Evolutionary conservation across 2,888 invertebrate species (phyloP).

Genomic region (Metopia argyrocephala): DNA sequence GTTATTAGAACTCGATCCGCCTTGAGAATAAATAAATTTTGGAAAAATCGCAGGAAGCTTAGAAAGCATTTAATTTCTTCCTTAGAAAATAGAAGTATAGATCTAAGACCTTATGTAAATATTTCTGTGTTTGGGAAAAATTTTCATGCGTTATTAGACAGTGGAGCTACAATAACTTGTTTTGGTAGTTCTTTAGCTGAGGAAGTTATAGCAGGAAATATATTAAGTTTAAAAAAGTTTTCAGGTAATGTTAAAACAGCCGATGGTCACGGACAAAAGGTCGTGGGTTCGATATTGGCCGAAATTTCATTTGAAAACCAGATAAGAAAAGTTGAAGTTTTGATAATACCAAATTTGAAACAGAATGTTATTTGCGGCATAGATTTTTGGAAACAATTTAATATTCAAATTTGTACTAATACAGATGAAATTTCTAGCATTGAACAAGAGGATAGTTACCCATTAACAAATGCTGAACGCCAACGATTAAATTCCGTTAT

Average conservation of each 20-base stretch:
- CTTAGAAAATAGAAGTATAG: not conserved
- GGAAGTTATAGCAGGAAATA: not conserved
- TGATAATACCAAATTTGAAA: not conserved
- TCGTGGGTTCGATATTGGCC: not conserved
- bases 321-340: not conserved
- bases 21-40: not conserved
- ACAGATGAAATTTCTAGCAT: no score
- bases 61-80: not conserved
- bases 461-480: no score
- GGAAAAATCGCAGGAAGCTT: not conserved
- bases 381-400: constrained; percentile 10
- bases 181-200: not conserved
- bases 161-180: constrained; percentile 14
- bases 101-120: not conserved
- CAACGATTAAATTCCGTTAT: no score
- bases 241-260: constrained; percentile 4
- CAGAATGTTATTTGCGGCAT: constrained; percentile 15
- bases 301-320: not conserved
- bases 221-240: not conserved
- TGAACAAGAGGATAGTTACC: no score
- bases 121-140: not conserved
- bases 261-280: not conserved
- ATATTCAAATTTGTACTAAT: not conserved
- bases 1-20: not conserved
- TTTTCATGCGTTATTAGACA: not conserved